These are phyloP conservation scores for Psilopogon haemacephalus DNA, from an alignment of 2,113 vertebrate genomes.

Conservation along the genomic window DNA sequence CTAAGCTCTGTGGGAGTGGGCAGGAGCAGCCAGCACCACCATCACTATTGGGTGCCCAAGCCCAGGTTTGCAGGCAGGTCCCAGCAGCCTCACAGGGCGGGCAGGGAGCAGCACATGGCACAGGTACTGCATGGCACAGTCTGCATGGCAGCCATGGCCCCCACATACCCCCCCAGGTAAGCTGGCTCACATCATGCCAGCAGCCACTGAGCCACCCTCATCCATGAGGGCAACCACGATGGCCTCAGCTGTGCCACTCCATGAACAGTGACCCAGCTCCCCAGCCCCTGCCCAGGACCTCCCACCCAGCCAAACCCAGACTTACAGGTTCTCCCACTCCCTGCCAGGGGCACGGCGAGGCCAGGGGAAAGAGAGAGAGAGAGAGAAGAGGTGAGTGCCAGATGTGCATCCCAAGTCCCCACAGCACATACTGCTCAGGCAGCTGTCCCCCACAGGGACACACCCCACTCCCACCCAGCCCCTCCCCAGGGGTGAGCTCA, in stretches of 20 bases:
- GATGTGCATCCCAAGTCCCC: rapidly evolving
- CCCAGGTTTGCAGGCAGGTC: background rate
- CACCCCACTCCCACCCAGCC: background rate
- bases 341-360: conserved; percentile 78
- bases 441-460: background rate
- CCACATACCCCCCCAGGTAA: rapidly evolving
- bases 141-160: background rate
- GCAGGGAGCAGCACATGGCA: rapidly evolving
- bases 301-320: conserved; percentile 15
- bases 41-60: rapidly evolving
- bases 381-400: background rate
- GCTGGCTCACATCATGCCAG: background rate
- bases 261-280: rapidly evolving
- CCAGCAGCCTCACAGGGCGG: background rate
- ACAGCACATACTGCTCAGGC: background rate
- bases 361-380: background rate
- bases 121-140: rapidly evolving
- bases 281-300: background rate
- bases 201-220: background rate
- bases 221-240: rapidly evolving
- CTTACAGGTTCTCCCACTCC: conserved; percentile 99
- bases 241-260: rapidly evolving
- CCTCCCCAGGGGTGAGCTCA: rapidly evolving
- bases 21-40: rapidly evolving
- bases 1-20: rapidly evolving